Base-by-base conservation (phyloP, 2,113 vertebrate genomes). In the Forbesichthys papilliferus region DNA sequence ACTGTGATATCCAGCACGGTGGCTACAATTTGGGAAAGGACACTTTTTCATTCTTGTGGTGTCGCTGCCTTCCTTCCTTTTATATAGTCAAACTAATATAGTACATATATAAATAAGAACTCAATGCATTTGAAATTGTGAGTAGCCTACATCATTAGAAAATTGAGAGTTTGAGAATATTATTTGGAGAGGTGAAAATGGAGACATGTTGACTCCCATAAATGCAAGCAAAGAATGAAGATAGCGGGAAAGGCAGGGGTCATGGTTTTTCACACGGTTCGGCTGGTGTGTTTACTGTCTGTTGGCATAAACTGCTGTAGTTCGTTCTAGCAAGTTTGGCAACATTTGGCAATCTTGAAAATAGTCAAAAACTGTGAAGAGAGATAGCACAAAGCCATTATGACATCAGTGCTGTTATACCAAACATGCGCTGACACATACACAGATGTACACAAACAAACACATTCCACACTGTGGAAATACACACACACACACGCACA, bases 381-480 rank as follows among this genome's bases (percentile, higher is more conserved):
- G 14, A 67, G 69, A 80, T 58, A 76, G 66, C 48, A 68, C 62
- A 70, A 42, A 60, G 52, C 7, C 14, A 47, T 77, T 75, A 86
- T 78, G 75, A 78, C 74, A 86, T 80, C 70, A 69, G 47, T 55
- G 3, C 59, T 71, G 60, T 75, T 63, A 78, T 78, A 64, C 75
- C 75, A 59, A 74, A 64, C 65, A 10, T 16, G 49, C 6, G 52
- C 55, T 61, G 33, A 65, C 34, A 52, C 62, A 59, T 68, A 64
- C 53, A 16, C 33, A 73, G 14, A 59, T 60, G 54, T 47, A 74
- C 58, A 42, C 36, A 67, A n/a, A 33, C 47, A 48, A 8, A 64
- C 49, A 53, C 64, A 66, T 49, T 62, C 11, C 61, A 27, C 36
- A 42, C 36, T 18, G 27, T 47, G 48, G 11, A 67, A 9, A 48